Conservation (phyloP, 2,113 vertebrate species). For the Acanthochromis polyacanthus region DNA sequence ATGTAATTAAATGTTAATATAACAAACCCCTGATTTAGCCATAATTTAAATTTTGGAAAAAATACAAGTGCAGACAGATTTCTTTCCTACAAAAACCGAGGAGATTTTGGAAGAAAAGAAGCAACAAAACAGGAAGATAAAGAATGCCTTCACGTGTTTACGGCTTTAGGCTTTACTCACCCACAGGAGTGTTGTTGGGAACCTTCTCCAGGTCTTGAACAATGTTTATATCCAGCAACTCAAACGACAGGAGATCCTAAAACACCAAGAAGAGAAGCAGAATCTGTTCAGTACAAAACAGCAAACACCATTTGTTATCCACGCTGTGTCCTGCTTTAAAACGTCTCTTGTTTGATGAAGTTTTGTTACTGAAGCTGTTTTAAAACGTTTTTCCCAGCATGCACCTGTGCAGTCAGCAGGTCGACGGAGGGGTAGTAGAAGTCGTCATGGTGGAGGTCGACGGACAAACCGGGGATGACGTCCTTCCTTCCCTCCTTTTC, state of each 20-base stretch:
- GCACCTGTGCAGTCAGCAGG: slow-evolving; percentile 96
- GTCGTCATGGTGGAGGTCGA: slow-evolving; percentile 85
- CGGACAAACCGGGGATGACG: slow-evolving; percentile 36
- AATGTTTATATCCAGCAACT: slow-evolving; percentile 97
- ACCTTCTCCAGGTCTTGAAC: slow-evolving; percentile 96
- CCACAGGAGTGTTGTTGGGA: slow-evolving; percentile 94
- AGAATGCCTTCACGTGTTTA: not conserved
- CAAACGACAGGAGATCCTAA: slow-evolving; percentile 95
- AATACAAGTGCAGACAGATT: not conserved
- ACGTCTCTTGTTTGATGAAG: too few relatives aligned
- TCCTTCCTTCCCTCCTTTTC: slow-evolving; percentile 48
- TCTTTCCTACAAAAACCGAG: too few relatives aligned
- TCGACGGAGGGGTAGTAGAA: slow-evolving; percentile 95
- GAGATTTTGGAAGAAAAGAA: too few relatives aligned
- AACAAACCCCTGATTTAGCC: too few relatives aligned
- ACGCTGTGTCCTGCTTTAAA: too few relatives aligned
- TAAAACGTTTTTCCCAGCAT: not conserved
- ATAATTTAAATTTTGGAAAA: too few relatives aligned
- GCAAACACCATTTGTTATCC: too few relatives aligned
- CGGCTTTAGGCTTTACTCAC: slow-evolving; percentile 79
- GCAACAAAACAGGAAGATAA: too few relatives aligned
- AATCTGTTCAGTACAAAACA: not conserved
- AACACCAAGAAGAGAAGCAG: not conserved
- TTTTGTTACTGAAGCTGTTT: not conserved
- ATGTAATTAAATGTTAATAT: too few relatives aligned